Conservation (phyloP, 2,888 invertebrate species). For the Plagodis pulveraria region DNA sequence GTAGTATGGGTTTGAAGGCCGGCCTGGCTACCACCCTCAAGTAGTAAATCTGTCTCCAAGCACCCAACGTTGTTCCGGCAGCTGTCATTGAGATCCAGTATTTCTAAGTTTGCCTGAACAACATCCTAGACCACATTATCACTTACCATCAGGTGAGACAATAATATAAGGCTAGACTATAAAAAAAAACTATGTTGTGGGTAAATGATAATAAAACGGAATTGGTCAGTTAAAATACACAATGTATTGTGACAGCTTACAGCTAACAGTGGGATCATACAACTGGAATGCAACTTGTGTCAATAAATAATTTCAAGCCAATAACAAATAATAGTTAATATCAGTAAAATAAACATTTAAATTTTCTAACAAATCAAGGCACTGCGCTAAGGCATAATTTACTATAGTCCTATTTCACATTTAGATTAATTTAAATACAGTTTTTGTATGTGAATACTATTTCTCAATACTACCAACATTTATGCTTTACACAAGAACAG, state of each 20-base stretch:
- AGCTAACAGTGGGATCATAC: slow-evolving; percentile 18
- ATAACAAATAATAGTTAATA: slow-evolving; percentile 9
- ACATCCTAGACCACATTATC: too few species aligned
- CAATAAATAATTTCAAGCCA: slow-evolving; percentile 11
- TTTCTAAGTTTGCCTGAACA: too few species aligned
- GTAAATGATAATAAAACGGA: slow-evolving; percentile 4
- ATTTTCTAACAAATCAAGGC: slow-evolving; percentile 12
- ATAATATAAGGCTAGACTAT: too few species aligned
- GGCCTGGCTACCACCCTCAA: too few species aligned
- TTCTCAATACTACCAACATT: background rate
- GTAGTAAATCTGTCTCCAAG: too few species aligned
- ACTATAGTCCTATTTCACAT: slow-evolving; percentile 2
- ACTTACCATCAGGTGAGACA: too few species aligned
- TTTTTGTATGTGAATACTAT: background rate
- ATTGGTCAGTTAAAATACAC: slow-evolving; percentile 14
- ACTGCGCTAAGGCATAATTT: slow-evolving; percentile 19
- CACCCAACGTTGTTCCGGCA: too few species aligned
- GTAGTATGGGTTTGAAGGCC: too few species aligned
- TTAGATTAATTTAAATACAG: background rate
- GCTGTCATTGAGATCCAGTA: too few species aligned
- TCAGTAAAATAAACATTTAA: slow-evolving; percentile 7
- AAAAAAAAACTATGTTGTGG: background rate
- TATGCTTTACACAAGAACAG: slow-evolving; percentile 14
- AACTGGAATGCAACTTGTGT: slow-evolving; percentile 21
- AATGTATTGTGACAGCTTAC: slow-evolving; percentile 20